A percentile compares a stretch with the other conserved stretches of the same genome.
Evolutionary conservation across 2,113 vertebrate species (phyloP).

Genomic region (Maccullochella peelii): DNA sequence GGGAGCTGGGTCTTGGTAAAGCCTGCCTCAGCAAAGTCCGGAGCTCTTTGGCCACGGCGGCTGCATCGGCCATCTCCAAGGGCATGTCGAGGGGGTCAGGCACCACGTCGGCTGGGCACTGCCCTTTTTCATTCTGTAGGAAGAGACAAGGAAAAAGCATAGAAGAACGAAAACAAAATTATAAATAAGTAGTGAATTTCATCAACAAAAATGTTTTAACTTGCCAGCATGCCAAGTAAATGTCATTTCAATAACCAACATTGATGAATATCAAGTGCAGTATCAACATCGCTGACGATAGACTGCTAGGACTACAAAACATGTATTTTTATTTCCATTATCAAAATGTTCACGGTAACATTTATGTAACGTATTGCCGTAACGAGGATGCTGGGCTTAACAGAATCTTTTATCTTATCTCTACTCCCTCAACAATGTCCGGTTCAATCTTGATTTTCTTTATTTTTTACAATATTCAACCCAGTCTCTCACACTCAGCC

Average conservation of each 20-base stretch:
- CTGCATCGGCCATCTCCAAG: constrained; percentile 94
- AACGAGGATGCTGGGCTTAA: neutral
- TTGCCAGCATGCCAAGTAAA: constrained; percentile 4
- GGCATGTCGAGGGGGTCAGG: constrained; percentile 96
- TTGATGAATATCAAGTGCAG: neutral
- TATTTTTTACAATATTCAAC: neutral
- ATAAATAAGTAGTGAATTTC: neutral
- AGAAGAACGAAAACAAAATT: neutral
- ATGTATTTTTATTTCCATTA: neutral
- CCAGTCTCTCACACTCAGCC: neutral
- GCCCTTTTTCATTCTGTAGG: constrained; percentile 92
- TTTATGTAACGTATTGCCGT: no score
- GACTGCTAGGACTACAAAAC: neutral
- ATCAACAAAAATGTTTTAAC: neutral
- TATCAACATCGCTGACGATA: neutral
- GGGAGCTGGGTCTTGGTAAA: constrained; percentile 83
- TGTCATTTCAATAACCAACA: neutral
- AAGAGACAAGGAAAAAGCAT: neutral
- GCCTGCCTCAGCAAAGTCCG: constrained; percentile 88
- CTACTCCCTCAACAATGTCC: neutral
- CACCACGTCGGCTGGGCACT: constrained; percentile 92
- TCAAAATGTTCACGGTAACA: constrained; percentile 17
- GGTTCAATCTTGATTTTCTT: neutral
- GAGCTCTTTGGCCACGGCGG: constrained; percentile 91
- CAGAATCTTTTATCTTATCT: constrained; percentile 35